These are phyloP conservation scores for Harpagoxenus sublaevis DNA, from an alignment of 2,888 invertebrate genomes.

Conservation along the genomic window DNA sequence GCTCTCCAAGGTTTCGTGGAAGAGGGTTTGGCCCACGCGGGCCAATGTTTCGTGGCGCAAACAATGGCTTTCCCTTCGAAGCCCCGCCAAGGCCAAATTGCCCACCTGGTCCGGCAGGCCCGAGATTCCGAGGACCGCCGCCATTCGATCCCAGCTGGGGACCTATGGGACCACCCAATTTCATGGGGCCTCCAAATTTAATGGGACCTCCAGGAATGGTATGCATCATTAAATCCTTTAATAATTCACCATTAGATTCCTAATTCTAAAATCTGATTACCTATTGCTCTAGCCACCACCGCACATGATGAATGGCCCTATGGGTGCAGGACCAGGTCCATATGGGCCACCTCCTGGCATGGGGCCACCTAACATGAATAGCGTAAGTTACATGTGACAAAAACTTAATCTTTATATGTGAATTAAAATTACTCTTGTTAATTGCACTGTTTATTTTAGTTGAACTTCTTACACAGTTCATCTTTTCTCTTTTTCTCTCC, in stretches of 20 bases:
- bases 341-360: conserved; percentile 88
- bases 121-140: conserved; percentile 87
- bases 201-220: conserved; percentile 87
- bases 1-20: conserved; percentile 90
- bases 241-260: not conserved
- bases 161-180: conserved; percentile 88
- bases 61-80: conserved; percentile 86
- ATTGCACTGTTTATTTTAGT: not conserved
- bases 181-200: conserved; percentile 87
- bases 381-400: conserved; percentile 77
- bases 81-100: conserved; percentile 87
- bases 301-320: conserved; percentile 85
- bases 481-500: too few relatives aligned
- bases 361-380: conserved; percentile 87
- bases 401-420: not conserved
- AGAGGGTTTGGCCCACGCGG: conserved; percentile 88
- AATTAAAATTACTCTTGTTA: not conserved
- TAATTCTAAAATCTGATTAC: not conserved
- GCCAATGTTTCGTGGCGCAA: conserved; percentile 86
- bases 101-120: conserved; percentile 85
- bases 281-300: conserved; percentile 82
- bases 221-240: conserved; percentile 43
- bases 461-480: too few relatives aligned
- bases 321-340: conserved; percentile 84
- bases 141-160: conserved; percentile 91